Evolutionary conservation across 1,140 invertebrate species (phyloP).

Genomic region (Zaprionus tsacasi): DNA sequence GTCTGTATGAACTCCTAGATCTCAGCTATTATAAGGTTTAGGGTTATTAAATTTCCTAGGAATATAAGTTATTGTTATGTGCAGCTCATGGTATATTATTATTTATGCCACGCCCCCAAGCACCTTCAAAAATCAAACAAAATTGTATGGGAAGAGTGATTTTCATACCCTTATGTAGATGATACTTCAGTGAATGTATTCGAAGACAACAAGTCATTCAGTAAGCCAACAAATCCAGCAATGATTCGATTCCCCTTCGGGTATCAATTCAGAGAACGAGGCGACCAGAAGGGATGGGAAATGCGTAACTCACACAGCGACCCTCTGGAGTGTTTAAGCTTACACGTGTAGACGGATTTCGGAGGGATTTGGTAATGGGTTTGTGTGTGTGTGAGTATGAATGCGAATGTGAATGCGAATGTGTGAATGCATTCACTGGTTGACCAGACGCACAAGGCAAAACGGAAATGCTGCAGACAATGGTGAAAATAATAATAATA

Average conservation of each 20-base stretch:
- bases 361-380: constrained; percentile 21
- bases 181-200: too few relatives aligned
- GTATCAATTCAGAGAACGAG: background rate
- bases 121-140: too few relatives aligned
- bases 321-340: constrained; percentile 1
- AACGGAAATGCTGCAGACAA: constrained; percentile 66
- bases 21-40: too few relatives aligned
- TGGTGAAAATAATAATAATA: constrained; percentile 69
- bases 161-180: too few relatives aligned
- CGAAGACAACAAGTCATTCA: background rate
- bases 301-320: background rate
- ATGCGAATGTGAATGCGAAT: constrained; percentile 11
- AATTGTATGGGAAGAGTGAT: too few relatives aligned
- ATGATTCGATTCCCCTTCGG: background rate
- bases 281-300: background rate
- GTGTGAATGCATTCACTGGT: constrained; percentile 45
- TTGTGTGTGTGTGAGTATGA: constrained; percentile 13
- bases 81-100: too few relatives aligned
- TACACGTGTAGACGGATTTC: constrained; percentile 19
- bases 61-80: too few relatives aligned
- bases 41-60: too few relatives aligned
- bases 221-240: background rate
- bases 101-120: too few relatives aligned
- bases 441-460: constrained; percentile 36
- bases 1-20: too few relatives aligned